Evolutionary conservation across 2,113 vertebrate species (phyloP).

Genomic region (Propithecus coquereli): DNA sequence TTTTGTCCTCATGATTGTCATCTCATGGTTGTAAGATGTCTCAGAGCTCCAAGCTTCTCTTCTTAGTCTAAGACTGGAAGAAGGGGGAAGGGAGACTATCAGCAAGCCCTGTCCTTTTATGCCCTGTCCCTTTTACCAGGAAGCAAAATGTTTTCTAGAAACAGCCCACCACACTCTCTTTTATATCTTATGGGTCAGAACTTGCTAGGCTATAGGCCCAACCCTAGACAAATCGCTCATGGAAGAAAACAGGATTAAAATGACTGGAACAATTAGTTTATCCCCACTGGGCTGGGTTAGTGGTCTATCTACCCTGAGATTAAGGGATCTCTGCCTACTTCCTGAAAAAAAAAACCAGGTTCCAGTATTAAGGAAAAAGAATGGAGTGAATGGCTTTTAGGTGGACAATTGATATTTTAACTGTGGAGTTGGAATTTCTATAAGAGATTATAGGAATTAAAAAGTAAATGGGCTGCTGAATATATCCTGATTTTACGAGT

Average conservation of each 20-base stretch:
- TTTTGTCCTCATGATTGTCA: conserved; percentile 18
- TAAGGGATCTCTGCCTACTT: background rate
- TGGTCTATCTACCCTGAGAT: background rate
- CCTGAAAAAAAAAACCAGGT: background rate
- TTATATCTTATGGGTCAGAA: background rate
- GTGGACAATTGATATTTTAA: background rate
- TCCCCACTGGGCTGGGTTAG: background rate
- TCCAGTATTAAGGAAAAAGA: background rate
- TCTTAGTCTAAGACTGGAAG: background rate
- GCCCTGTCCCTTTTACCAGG: background rate
- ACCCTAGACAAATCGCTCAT: background rate
- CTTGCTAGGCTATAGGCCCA: background rate
- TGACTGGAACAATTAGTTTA: background rate
- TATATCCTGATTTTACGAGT: background rate
- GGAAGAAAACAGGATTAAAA: conserved; percentile 2
- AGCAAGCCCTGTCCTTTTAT: background rate
- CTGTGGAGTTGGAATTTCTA: background rate
- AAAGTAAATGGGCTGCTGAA: background rate
- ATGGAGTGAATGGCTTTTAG: background rate
- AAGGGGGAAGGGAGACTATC: background rate
- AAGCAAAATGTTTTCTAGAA: conserved; percentile 7
- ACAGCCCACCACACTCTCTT: background rate
- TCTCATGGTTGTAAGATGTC: background rate
- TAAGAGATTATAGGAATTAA: background rate
- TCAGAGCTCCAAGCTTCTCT: background rate